Evolutionary conservation across 92 coral and sea anemone species (phyloP).

Genomic region (Heteractis magnifica): DNA sequence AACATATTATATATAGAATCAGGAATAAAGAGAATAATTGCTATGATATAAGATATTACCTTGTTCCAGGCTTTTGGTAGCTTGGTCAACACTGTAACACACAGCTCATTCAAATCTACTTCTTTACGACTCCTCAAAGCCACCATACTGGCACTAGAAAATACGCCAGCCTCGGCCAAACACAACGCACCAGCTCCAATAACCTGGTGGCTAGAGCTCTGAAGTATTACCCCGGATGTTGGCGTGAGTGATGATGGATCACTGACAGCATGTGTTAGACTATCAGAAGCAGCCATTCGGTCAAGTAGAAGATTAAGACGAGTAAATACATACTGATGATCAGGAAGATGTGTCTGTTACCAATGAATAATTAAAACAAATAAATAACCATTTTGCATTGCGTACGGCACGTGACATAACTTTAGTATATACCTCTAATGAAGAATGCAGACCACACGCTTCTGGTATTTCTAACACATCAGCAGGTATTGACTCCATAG

Average conservation of each 20-base stretch:
- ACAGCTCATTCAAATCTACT: conserved; percentile 85
- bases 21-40: background rate
- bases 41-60: conserved; percentile 40
- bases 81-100: conserved; percentile 76
- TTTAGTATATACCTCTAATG: conserved; percentile 67
- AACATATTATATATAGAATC: background rate
- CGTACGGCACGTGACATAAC: background rate
- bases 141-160: conserved; percentile 95
- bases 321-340: conserved; percentile 92
- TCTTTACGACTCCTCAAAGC: conserved; percentile 76
- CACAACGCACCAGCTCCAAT: conserved; percentile 83
- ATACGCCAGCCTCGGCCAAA: conserved; percentile 80
- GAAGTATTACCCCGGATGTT: conserved; percentile 75
- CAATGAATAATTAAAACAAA: background rate
- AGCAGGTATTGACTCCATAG: conserved; percentile 78
- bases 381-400: background rate
- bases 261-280: conserved; percentile 83
- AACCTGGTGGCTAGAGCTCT: conserved; percentile 82
- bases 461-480: conserved; percentile 90
- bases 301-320: conserved; percentile 86
- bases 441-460: conserved; percentile 93
- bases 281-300: conserved; percentile 88
- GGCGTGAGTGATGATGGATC: conserved; percentile 79
- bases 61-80: conserved; percentile 96
- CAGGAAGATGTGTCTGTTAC: conserved; percentile 76